Conservation (phyloP, 1,140 invertebrate species). For the Diachasmimorpha longicaudata region DNA sequence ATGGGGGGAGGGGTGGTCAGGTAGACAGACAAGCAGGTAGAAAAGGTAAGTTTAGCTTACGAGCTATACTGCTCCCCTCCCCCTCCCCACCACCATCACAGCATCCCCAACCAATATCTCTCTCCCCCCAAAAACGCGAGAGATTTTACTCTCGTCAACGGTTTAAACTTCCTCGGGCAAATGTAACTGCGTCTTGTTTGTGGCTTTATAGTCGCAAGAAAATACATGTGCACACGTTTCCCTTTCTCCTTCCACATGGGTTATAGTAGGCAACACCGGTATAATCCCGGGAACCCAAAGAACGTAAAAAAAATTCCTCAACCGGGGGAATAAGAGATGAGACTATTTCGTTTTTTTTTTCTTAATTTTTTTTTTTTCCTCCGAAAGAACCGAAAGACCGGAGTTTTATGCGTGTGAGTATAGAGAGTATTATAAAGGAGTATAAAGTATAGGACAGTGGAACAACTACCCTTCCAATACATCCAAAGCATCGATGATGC, state of each 20-base stretch:
- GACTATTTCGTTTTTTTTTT: not conserved
- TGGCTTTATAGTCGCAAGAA: constrained; percentile 4
- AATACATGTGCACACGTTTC: not conserved
- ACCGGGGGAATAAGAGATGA: not conserved
- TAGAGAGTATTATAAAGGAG: not conserved
- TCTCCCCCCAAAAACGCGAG: not conserved
- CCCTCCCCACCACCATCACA: not conserved
- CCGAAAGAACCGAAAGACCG: not conserved
- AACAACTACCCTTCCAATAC: not conserved
- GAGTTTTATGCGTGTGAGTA: not conserved
- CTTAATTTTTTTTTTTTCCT: not conserved
- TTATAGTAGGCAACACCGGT: not conserved
- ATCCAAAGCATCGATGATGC: not conserved
- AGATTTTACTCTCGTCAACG: constrained; percentile 4
- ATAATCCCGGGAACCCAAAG: not conserved
- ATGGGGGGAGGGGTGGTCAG: constrained; percentile 14
- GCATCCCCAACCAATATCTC: not conserved
- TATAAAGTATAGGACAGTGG: not conserved
- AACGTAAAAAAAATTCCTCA: not conserved
- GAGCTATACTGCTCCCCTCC: not conserved
- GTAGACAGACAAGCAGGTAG: constrained; percentile 16
- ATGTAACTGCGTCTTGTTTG: not conserved
- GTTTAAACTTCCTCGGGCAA: not conserved
- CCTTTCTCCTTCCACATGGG: not conserved
- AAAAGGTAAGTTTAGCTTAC: constrained; percentile 13